Conservation (phyloP, 2,888 invertebrate genomes). For the Leucania comma region DNA sequence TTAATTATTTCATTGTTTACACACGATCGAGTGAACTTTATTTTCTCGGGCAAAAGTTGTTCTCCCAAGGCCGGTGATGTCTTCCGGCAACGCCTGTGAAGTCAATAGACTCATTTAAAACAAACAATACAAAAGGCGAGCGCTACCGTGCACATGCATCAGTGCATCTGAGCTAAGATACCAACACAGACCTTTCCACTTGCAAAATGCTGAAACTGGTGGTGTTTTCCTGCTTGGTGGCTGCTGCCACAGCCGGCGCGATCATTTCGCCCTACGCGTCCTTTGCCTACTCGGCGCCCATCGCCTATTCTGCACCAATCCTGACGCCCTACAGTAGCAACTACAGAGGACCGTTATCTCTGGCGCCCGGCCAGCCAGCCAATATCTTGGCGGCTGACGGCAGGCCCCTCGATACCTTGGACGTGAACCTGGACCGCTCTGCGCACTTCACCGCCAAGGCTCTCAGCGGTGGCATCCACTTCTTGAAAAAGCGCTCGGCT, state of each 20-base stretch:
- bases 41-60: slow-evolving; percentile 79
- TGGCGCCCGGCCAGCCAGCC: slow-evolving; percentile 86
- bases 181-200: slow-evolving; percentile 83
- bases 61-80: slow-evolving; percentile 78
- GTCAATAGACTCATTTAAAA: slow-evolving; percentile 59
- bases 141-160: slow-evolving; percentile 71
- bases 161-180: slow-evolving; percentile 75
- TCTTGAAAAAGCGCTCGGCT: slow-evolving; percentile 81
- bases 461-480: slow-evolving; percentile 69
- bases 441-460: slow-evolving; percentile 81
- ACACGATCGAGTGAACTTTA: slow-evolving; percentile 59
- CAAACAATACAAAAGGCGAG: slow-evolving; percentile 79
- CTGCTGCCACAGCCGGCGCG: slow-evolving; percentile 87
- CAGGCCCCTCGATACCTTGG: slow-evolving; percentile 85
- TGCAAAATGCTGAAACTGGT: slow-evolving; percentile 88
- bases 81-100: slow-evolving; percentile 77
- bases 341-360: slow-evolving; percentile 83
- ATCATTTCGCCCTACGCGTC: slow-evolving; percentile 62
- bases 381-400: slow-evolving; percentile 83
- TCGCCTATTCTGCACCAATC: slow-evolving; percentile 70
- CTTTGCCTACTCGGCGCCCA: slow-evolving; percentile 69
- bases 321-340: slow-evolving; percentile 71
- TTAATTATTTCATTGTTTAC: slow-evolving; percentile 47
- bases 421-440: slow-evolving; percentile 84
- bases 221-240: slow-evolving; percentile 92